Conservation (phyloP, 35 echinoderm and acorn worm genomes). For the Patiria miniata region DNA sequence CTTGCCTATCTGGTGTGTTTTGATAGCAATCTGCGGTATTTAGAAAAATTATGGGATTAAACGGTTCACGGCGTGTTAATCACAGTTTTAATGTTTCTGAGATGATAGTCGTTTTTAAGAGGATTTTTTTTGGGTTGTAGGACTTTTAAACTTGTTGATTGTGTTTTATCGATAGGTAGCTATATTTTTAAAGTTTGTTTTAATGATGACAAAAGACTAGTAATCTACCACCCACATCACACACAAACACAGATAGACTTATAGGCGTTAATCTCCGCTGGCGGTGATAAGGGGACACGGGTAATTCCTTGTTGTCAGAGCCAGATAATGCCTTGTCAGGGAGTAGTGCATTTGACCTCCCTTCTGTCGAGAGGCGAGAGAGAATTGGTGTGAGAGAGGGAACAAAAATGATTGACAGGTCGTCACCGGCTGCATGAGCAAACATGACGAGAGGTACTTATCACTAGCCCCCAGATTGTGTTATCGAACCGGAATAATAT, state of each 20-base stretch:
- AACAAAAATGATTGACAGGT: constrained; percentile 6
- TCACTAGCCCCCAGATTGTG: neutral
- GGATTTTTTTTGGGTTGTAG: neutral
- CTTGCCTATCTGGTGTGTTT: neutral
- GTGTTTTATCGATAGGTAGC: neutral
- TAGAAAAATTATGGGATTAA: neutral
- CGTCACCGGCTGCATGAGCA: constrained; percentile 7
- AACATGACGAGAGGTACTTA: constrained; percentile 3
- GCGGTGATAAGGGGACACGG: neutral
- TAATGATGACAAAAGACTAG: neutral
- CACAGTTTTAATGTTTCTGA: constrained; percentile 15
- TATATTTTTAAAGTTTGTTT: neutral
- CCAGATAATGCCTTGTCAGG: constrained; percentile 13
- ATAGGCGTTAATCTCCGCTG: neutral
- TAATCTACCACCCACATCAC: neutral
- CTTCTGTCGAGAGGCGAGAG: neutral
- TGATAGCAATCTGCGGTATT: neutral
- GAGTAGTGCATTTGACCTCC: constrained; percentile 18
- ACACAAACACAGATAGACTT: neutral
- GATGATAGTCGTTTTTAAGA: neutral
- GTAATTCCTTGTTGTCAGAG: constrained; percentile 3
- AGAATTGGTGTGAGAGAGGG: too few relatives aligned
- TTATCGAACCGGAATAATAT: constrained; percentile 6
- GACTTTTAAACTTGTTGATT: neutral
- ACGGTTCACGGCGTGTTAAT: neutral